phyloP scores from a whole-genome alignment of 2,113 vertebrate species.

The Limnothrissa miodon region DNA sequence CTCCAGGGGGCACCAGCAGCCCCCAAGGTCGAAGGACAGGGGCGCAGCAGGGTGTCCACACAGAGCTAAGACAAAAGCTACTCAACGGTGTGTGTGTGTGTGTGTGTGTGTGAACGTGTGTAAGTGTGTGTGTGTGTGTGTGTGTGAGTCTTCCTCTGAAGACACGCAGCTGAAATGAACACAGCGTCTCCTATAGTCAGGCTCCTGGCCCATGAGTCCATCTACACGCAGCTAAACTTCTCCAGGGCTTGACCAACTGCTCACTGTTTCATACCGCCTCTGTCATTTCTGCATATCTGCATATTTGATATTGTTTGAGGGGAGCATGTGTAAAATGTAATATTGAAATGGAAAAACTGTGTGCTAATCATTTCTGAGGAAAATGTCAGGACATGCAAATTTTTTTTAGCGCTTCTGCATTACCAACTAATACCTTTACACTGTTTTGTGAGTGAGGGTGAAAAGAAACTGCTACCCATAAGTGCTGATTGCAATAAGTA shows the following conservation, averaged over 20 bases:
- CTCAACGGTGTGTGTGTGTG: not conserved
- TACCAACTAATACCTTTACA: not conserved
- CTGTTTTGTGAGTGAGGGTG: not conserved
- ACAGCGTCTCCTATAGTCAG: not conserved
- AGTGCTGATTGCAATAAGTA: conserved; percentile 17
- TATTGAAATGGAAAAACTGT: not conserved
- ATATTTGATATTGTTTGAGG: not conserved
- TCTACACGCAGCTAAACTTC: not conserved
- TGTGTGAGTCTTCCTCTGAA: not conserved
- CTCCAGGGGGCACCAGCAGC: not conserved
- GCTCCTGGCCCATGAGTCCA: not conserved
- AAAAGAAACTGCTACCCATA: not conserved
- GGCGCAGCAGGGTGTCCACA: conserved; percentile 21
- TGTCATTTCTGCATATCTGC: conserved; percentile 1
- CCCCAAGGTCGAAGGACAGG: conserved; percentile 28
- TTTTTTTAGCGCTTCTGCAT: not conserved
- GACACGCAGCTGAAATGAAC: not conserved
- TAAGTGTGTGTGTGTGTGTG: not conserved
- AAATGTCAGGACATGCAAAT: not conserved
- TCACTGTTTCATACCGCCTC: not conserved
- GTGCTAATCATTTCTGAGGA: not conserved
- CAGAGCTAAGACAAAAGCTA: conserved; percentile 35
- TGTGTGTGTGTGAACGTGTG: not conserved
- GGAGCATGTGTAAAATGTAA: not conserved
- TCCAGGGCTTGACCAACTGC: not conserved